Conservation (phyloP, 2,113 vertebrate species). For the Cacatua alba region DNA sequence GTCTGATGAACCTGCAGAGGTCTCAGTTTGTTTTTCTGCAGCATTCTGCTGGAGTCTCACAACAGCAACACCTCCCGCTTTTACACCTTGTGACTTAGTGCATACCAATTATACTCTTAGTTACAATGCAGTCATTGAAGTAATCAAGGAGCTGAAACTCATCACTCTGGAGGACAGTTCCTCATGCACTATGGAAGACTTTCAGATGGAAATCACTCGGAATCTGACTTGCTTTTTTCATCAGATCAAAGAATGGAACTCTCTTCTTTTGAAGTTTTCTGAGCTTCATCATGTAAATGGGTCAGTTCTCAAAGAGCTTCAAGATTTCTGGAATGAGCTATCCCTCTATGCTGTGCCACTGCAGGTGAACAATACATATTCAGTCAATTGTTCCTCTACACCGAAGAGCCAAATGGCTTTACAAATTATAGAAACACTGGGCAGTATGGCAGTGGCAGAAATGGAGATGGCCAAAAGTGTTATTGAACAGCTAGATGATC, state of each 20-base stretch:
- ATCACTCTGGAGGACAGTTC: neutral
- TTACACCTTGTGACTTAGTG: slow-evolving; percentile 10
- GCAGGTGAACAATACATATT: neutral
- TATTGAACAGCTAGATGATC: neutral
- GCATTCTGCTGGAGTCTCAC: slow-evolving; percentile 50
- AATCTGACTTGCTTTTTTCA: slow-evolving; percentile 59
- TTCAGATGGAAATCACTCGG: neutral
- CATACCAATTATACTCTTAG: neutral
- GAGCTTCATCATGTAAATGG: neutral
- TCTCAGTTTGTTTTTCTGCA: slow-evolving; percentile 39
- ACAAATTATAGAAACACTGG: neutral
- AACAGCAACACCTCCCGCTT: neutral
- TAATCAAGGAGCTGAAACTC: slow-evolving; percentile 54
- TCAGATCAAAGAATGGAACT: slow-evolving; percentile 63
- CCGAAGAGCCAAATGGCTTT: slow-evolving; percentile 34
- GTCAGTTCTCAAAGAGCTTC: neutral
- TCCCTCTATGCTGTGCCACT: neutral
- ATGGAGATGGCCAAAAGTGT: neutral
- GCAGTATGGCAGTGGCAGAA: neutral
- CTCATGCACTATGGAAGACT: slow-evolving; percentile 26
- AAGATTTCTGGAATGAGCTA: slow-evolving; percentile 61
- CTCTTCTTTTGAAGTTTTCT: slow-evolving; percentile 54
- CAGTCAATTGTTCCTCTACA: slow-evolving; percentile 21
- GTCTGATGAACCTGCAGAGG: neutral
- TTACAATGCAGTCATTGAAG: neutral